Conservation (phyloP, 92 coral and sea anemone species). For the Heteractis magnifica region DNA sequence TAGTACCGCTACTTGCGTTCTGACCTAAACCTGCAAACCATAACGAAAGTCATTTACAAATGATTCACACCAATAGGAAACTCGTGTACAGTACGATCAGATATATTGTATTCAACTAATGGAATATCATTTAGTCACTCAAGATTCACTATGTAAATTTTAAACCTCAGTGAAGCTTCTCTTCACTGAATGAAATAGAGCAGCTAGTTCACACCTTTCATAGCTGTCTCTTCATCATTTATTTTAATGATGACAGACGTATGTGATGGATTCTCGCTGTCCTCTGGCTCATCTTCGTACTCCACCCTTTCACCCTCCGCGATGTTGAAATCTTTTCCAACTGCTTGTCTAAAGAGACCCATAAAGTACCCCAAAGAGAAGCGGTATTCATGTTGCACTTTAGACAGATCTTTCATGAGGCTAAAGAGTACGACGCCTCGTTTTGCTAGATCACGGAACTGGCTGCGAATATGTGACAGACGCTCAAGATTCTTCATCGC, state of each 20-base stretch:
- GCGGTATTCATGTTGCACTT: slow-evolving; percentile 94
- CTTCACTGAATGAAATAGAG: too few species aligned
- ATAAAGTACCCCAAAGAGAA: slow-evolving; percentile 84
- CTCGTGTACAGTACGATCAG: background rate
- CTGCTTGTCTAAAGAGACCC: slow-evolving; percentile 77
- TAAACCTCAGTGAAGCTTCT: too few species aligned
- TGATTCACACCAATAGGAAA: background rate
- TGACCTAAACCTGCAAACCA: background rate
- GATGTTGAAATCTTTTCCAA: slow-evolving; percentile 62
- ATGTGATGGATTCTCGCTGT: slow-evolving; percentile 30
- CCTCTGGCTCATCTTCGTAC: slow-evolving; percentile 69
- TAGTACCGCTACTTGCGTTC: background rate
- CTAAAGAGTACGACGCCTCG: slow-evolving; percentile 83
- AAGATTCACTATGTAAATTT: too few species aligned
- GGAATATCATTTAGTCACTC: too few species aligned
- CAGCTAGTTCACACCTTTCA: background rate
- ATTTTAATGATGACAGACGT: slow-evolving; percentile 60
- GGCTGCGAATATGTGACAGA: slow-evolving; percentile 68
- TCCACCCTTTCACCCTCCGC: slow-evolving; percentile 57
- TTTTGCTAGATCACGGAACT: slow-evolving; percentile 76
- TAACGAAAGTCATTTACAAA: background rate
- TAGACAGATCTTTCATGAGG: slow-evolving; percentile 70
- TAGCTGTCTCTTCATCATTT: slow-evolving; percentile 47
- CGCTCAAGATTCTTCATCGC: slow-evolving; percentile 79
- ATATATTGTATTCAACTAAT: too few species aligned